These are phyloP conservation scores for Casuarius casuarius DNA, from an alignment of 2,113 vertebrate genomes.

Conservation along the genomic window DNA sequence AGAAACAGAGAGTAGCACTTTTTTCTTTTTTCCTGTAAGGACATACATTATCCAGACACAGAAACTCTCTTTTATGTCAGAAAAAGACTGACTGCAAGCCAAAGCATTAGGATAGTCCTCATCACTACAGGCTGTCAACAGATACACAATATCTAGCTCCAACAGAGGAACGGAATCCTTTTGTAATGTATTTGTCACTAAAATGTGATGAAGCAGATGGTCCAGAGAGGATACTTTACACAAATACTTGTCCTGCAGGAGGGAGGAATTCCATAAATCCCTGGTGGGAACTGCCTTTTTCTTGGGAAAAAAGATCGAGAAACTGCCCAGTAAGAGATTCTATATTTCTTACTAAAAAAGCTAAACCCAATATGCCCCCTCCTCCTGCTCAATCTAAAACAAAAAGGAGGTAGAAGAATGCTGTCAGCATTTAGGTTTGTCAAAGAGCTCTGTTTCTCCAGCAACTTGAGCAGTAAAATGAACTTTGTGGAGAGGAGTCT, in stretches of 20 bases:
- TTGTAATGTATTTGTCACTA: background rate
- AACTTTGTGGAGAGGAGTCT: slow-evolving; percentile 28
- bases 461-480: background rate
- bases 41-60: background rate
- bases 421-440: background rate
- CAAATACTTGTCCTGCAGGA: background rate
- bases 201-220: background rate
- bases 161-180: background rate
- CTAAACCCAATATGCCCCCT: background rate
- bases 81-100: background rate
- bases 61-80: background rate
- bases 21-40: background rate
- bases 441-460: background rate
- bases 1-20: background rate
- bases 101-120: background rate
- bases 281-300: background rate
- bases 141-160: background rate
- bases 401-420: background rate
- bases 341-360: background rate
- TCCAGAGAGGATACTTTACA: background rate
- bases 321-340: background rate
- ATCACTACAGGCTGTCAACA: background rate
- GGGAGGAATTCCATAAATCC: background rate
- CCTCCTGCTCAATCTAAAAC: background rate
- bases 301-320: background rate